Evolutionary conservation across 1,140 invertebrate genomes (phyloP).

Genomic region (Drosophila oshimai): DNA sequence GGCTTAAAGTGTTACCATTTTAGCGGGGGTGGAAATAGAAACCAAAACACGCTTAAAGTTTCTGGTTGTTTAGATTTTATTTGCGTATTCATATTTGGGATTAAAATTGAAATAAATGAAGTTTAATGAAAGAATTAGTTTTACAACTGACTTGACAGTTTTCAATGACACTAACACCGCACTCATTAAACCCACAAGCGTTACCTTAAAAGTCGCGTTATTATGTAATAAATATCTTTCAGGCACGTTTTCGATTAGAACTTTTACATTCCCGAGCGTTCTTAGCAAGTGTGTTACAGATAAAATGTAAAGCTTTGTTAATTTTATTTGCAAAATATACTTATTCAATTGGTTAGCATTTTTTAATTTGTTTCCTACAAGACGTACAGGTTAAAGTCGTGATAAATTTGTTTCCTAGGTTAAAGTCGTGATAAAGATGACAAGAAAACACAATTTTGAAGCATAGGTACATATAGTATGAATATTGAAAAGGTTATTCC

Average conservation of each 20-base stretch:
- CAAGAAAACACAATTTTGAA: too few relatives aligned
- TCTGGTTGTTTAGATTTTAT: background rate
- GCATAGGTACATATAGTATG: too few relatives aligned
- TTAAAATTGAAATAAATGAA: background rate
- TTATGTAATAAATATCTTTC: slow-evolving; percentile 1
- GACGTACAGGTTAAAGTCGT: too few relatives aligned
- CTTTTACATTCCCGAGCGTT: background rate
- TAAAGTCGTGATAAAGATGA: too few relatives aligned
- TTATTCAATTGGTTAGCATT: too few relatives aligned
- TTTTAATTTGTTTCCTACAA: too few relatives aligned
- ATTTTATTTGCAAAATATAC: too few relatives aligned
- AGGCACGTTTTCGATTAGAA: slow-evolving; percentile 25
- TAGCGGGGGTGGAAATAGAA: background rate
- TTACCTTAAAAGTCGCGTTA: slow-evolving; percentile 15
- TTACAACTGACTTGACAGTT: background rate
- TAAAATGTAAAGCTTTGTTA: background rate
- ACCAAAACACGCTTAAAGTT: background rate
- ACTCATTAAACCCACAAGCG: background rate
- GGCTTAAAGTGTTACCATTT: slow-evolving; percentile 20
- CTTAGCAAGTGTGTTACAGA: slow-evolving; percentile 1
- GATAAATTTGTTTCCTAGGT: too few relatives aligned
- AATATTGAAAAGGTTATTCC: background rate
- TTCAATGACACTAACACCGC: background rate
- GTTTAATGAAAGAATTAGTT: background rate
- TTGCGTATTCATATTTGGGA: background rate